Conservation (phyloP, 2,888 invertebrate genomes). For the Neoitamus cyanurus region DNA sequence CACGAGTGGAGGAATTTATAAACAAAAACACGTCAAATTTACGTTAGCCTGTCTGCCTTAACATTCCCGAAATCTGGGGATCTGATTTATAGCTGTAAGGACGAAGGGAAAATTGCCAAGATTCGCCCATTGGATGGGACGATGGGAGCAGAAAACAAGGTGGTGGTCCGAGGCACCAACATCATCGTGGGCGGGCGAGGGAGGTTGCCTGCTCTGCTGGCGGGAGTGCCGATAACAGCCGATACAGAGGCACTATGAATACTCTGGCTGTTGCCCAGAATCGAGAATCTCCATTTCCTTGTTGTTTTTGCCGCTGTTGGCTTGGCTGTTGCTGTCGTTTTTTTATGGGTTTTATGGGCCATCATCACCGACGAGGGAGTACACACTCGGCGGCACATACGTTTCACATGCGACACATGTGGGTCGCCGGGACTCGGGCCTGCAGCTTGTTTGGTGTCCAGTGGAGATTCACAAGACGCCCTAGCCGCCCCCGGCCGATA, state of each 20-base stretch:
- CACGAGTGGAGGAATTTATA: constrained; percentile 10
- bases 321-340: constrained; percentile 5
- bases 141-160: not conserved
- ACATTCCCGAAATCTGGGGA: constrained; percentile 12
- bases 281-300: constrained; percentile 3
- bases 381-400: not conserved
- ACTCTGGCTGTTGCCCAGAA: not conserved
- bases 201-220: not conserved
- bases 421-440: not conserved
- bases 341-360: constrained; percentile 30
- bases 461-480: not conserved
- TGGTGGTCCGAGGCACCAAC: not conserved
- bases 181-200: not conserved
- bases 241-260: not conserved
- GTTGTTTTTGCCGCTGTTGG: not conserved
- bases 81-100: constrained; percentile 2
- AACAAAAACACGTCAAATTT: constrained; percentile 21
- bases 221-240: not conserved
- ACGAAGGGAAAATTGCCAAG: constrained; percentile 17
- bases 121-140: not conserved
- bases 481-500: not conserved
- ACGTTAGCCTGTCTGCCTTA: constrained; percentile 8
- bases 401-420: not conserved
- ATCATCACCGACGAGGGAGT: constrained; percentile 11
- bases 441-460: not conserved